A percentile compares a stretch with the other conserved stretches of the same genome.
Evolutionary conservation across 2,797 vertebrate genomes (phyloP).

Genomic region (Eptatretus atami): DNA sequence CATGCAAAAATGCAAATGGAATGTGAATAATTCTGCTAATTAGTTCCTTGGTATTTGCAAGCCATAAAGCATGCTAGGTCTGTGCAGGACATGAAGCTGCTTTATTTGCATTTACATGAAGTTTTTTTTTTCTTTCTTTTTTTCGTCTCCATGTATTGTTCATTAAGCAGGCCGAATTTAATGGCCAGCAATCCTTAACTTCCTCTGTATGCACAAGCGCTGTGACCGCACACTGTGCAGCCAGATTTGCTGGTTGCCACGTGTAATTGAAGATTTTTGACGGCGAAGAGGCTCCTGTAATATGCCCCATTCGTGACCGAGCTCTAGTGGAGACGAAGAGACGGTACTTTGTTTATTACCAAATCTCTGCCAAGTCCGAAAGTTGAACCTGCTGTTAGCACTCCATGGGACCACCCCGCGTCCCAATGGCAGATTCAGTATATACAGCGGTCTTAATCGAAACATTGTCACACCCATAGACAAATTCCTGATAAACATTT

Average conservation of each 20-base stretch:
- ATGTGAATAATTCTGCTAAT: conserved; percentile 99
- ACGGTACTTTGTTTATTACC: background rate
- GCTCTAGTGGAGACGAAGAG: background rate
- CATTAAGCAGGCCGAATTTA: conserved; percentile 3
- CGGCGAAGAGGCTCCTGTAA: background rate
- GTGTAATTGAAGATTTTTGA: background rate
- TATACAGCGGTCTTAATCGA: background rate
- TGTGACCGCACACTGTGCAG: background rate
- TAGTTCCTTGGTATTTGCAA: conserved; percentile 96
- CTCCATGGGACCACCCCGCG: background rate
- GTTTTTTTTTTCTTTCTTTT: background rate
- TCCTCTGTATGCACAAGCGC: background rate
- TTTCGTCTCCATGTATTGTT: conserved; percentile 1
- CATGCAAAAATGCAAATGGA: conserved; percentile 99
- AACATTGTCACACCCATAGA: background rate
- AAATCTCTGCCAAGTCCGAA: conserved; percentile 1
- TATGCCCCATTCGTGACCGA: conserved; percentile 2
- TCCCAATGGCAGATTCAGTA: background rate
- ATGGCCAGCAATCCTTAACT: background rate
- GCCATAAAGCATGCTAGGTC: conserved; percentile 99
- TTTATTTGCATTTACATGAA: background rate
- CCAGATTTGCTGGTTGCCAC: background rate
- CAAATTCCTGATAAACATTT: background rate
- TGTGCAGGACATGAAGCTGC: conserved; percentile 20
- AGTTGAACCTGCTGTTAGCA: background rate